Base-by-base conservation (phyloP, 1,140 invertebrate species). In the Drosophila arawakana region DNA sequence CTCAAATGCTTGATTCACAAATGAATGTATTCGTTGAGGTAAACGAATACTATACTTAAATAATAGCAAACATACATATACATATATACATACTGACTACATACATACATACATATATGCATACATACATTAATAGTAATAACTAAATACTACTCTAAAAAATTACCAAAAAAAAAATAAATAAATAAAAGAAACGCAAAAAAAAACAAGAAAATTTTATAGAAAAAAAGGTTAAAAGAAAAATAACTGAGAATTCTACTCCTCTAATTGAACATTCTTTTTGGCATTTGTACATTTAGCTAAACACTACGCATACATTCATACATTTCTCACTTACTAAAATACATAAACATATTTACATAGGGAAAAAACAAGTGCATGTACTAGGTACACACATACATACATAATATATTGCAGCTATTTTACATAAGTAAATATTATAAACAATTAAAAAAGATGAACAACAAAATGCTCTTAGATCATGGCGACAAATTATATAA, bases 401-500 rank as follows among this genome's bases (percentile, higher is more conserved):
- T 39, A 70, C 47, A 61, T 34, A 61, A 35, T 47, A 35, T 47
- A 61, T 39, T 61, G 44, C 59, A 49, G 37, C 15, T 39, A 57
- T 54, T 54, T 54, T 54, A 34, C 54, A 57, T 41, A 59, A 59
- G 25, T 59, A 59, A 37, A 47, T 21, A 47, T 39, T 18, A 39
- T 21, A 49, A 49, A 39, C 44, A 65, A 9, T 41, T 71, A 75
- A 76, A 73, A 50, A 47, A 46, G 54, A 58, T 39, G 34, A n/a
- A 62, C 11, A 60, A 47, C 50, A 47, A 46, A 63, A 47, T 63
- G 68, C 68, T 71, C 68, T 60, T 69, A 86, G 63, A 80, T 69
- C 80, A 76, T 72, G 80, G 82, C 82, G 76, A 86, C 76, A 80
- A 61, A 88, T 80, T 88, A 73, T 88, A 73, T 73, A 77, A 68